These are phyloP conservation scores for Diarsia dahlii DNA, from an alignment of 2,888 invertebrate genomes.

Conservation along the genomic window DNA sequence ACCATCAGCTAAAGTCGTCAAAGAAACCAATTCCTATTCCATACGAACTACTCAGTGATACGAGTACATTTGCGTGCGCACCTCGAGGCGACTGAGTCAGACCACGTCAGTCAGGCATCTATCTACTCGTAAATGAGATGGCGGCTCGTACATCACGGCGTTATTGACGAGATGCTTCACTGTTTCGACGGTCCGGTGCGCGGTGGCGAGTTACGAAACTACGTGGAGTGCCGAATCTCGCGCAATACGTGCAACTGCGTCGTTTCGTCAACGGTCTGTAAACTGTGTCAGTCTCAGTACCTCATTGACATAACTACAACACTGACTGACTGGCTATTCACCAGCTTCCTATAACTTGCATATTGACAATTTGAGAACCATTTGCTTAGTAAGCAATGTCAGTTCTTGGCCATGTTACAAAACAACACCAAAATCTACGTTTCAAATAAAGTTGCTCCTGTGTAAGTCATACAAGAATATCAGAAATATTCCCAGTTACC, in stretches of 20 bases:
- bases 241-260: constrained; percentile 3
- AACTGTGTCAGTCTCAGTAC: neutral
- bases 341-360: constrained; percentile 1
- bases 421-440: neutral
- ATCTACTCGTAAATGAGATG: neutral
- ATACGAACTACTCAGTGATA: neutral
- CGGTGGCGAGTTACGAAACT: constrained; percentile 13
- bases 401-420: neutral
- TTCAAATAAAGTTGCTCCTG: neutral
- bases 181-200: neutral
- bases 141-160: neutral
- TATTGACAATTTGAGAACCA: neutral
- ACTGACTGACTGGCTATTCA: neutral
- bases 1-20: neutral
- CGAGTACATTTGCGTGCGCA: neutral
- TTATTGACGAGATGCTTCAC: constrained; percentile 5
- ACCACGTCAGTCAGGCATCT: constrained; percentile 7
- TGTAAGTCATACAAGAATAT: neutral
- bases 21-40: neutral
- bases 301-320: constrained; percentile 19
- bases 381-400: neutral
- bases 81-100: constrained; percentile 6
- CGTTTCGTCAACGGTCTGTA: constrained; percentile 14
- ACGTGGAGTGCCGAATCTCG: constrained; percentile 14
- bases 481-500: neutral